Percentiles rank a stretch among this genome's conserved stretches.
Evolutionary conservation across 1,140 invertebrate genomes (phyloP).

Genomic region (Littorina saxatilis): DNA sequence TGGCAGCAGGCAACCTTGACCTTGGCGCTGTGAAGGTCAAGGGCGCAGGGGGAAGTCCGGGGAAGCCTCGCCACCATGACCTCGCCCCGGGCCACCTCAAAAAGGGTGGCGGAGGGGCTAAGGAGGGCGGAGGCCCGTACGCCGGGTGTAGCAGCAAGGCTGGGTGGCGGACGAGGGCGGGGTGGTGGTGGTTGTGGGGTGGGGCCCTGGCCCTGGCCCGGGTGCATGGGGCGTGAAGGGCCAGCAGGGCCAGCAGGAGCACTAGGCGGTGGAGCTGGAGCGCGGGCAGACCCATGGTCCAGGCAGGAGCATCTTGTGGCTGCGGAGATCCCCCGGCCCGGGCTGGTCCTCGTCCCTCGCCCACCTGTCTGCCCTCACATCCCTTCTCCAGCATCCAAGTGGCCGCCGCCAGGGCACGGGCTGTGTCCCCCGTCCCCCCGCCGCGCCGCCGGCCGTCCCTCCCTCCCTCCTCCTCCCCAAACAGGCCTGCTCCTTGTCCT

Average conservation of each 20-base stretch:
- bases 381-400: conserved; percentile 22
- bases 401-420: neutral
- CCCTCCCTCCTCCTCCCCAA: neutral
- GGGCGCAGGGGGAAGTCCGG: no score
- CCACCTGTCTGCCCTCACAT: conserved; percentile 23
- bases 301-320: conserved; percentile 19
- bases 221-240: neutral
- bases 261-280: conserved; percentile 15
- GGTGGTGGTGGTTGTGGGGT: neutral
- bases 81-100: neutral
- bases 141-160: neutral
- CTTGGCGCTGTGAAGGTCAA: no score
- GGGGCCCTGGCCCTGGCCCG: neutral
- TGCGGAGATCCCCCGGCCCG: neutral
- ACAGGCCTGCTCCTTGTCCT: neutral
- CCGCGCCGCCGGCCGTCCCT: neutral
- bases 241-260: conserved; percentile 23
- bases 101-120: neutral
- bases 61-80: no score
- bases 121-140: neutral
- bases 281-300: conserved; percentile 19
- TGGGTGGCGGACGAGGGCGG: neutral
- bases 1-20: no score
- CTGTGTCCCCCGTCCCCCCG: neutral
- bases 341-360: neutral